Conservation (phyloP, 2,797 vertebrate species). For the Lepilemur ruficaudatus region DNA sequence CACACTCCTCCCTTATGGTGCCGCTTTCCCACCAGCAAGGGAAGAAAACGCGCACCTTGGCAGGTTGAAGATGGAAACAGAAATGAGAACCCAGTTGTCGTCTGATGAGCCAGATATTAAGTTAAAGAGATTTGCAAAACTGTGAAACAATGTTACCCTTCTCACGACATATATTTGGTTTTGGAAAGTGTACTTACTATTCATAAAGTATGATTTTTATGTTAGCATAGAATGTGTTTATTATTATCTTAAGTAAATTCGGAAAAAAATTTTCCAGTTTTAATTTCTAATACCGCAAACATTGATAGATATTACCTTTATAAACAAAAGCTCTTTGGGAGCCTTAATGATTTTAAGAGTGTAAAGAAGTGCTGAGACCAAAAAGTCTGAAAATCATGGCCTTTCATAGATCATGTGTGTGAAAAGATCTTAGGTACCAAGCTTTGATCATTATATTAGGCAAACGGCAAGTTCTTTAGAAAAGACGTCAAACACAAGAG, state of each 20-base stretch:
- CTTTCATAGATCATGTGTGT: neutral
- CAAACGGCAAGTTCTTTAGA: neutral
- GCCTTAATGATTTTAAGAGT: neutral
- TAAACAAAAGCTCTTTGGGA: neutral
- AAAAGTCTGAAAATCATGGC: neutral
- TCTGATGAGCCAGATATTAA: neutral
- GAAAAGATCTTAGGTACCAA: neutral
- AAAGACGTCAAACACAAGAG: neutral
- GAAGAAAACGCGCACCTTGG: neutral
- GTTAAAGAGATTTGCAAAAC: neutral
- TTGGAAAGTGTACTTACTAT: neutral
- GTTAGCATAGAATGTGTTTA: neutral
- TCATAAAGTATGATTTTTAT: slow-evolving; percentile 4
- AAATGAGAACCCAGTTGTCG: neutral
- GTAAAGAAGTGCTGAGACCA: neutral
- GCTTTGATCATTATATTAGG: neutral
- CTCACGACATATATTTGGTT: neutral
- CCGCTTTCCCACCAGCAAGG: neutral
- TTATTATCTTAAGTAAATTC: neutral
- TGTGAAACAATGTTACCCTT: neutral
- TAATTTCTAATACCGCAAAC: neutral
- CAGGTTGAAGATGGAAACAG: neutral
- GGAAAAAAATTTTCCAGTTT: neutral
- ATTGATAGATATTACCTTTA: neutral
- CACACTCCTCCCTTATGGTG: neutral